Evolutionary conservation across 2,888 invertebrate genomes (phyloP).

Genomic region (Apamea epomidion): DNA sequence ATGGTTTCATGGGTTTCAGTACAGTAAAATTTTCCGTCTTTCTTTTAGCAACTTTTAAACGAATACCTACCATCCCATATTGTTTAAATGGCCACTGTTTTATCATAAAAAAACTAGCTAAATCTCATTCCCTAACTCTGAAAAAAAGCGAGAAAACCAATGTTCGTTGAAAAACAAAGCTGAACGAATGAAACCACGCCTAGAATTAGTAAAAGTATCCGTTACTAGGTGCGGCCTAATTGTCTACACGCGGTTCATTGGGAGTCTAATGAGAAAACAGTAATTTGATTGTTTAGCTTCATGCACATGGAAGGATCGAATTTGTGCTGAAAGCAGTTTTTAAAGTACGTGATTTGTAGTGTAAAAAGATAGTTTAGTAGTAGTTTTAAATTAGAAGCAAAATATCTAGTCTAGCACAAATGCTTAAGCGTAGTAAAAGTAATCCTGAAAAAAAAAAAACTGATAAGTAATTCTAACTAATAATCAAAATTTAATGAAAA

Average conservation of each 20-base stretch:
- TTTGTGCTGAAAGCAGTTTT: background rate
- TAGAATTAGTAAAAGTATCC: constrained; percentile 34
- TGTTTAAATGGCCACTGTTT: background rate
- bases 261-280: constrained; percentile 40
- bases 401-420: background rate
- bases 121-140: background rate
- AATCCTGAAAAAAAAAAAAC: background rate
- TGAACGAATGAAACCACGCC: constrained; percentile 21
- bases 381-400: background rate
- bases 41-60: background rate
- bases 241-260: constrained; percentile 47
- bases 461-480: background rate
- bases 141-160: background rate
- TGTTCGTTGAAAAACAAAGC: background rate
- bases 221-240: constrained; percentile 41
- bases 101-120: background rate
- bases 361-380: background rate
- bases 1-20: constrained; percentile 1
- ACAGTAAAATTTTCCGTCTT: background rate
- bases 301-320: constrained; percentile 29
- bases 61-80: background rate
- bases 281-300: constrained; percentile 46
- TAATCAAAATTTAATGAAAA: background rate
- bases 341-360: background rate
- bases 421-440: background rate